Evolutionary conservation across 1,140 invertebrate species (phyloP).

Genomic region (Drosophila suzukii): DNA sequence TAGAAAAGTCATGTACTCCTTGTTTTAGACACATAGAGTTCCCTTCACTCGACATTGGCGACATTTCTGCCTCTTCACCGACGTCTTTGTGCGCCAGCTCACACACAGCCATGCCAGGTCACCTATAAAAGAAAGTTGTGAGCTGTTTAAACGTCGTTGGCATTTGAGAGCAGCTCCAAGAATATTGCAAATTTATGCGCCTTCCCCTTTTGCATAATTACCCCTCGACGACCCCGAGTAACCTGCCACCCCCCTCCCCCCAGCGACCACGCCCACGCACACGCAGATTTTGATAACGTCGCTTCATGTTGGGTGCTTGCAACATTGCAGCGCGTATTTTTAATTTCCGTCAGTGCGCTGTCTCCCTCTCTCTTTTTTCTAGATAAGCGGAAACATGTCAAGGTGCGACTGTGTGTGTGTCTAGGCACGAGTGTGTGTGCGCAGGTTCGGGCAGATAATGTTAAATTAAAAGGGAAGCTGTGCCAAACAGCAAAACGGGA

Average conservation of each 20-base stretch:
- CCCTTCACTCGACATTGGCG: constrained; percentile 27
- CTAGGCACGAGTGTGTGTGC: constrained; percentile 33
- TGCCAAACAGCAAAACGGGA: constrained; percentile 73
- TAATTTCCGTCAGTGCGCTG: constrained; percentile 75
- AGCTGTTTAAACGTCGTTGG: constrained; percentile 80
- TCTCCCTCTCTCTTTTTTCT: constrained; percentile 43
- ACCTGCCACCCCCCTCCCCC: not conserved
- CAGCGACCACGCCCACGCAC: constrained; percentile 51
- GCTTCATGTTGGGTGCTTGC: constrained; percentile 68
- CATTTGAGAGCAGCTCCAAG: constrained; percentile 74
- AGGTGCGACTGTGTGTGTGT: constrained; percentile 46
- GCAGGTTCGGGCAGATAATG: constrained; percentile 71
- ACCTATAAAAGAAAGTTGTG: constrained; percentile 65
- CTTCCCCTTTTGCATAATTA: constrained; percentile 82
- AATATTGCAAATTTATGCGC: constrained; percentile 83
- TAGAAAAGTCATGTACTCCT: constrained; percentile 1
- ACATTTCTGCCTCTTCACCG: constrained; percentile 26
- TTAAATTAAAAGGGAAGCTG: constrained; percentile 82
- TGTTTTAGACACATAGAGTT: not conserved
- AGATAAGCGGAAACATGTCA: constrained; percentile 80
- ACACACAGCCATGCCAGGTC: not conserved
- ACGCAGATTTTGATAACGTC: constrained; percentile 80
- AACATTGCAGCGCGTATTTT: constrained; percentile 83
- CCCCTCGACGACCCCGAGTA: constrained; percentile 64
- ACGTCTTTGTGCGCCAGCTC: constrained; percentile 6